Conservation (phyloP, 2,797 vertebrate species). For the Enteromius argenteus region DNA sequence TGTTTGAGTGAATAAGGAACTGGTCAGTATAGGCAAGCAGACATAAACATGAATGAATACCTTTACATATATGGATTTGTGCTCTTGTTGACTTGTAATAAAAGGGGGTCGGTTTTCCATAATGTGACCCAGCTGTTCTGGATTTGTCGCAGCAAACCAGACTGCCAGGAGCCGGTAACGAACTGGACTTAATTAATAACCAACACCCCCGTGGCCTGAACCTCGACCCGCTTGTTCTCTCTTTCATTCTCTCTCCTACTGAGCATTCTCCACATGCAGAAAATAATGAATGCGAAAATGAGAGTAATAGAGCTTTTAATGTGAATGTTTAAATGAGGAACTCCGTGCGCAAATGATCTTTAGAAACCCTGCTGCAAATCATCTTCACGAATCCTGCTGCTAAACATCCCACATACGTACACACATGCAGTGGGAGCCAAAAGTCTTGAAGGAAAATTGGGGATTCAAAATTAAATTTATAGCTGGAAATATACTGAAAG, state of each 20-base stretch:
- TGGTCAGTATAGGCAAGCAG: neutral
- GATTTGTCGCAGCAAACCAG: slow-evolving; percentile 56
- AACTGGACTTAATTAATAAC: slow-evolving; percentile 63
- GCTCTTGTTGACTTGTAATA: slow-evolving; percentile 49
- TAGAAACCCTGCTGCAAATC: slow-evolving; percentile 42
- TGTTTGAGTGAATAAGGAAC: neutral
- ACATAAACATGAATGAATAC: neutral
- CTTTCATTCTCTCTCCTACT: slow-evolving; percentile 44
- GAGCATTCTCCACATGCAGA: slow-evolving; percentile 42
- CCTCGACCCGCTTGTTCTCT: slow-evolving; percentile 41
- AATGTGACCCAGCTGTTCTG: slow-evolving; percentile 58
- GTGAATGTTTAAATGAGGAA: slow-evolving; percentile 45
- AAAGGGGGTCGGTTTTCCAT: slow-evolving; percentile 41
- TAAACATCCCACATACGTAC: neutral
- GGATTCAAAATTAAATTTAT: no score
- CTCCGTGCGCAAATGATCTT: slow-evolving; percentile 22
- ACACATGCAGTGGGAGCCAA: neutral
- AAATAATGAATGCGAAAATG: slow-evolving; percentile 52
- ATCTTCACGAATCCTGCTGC: slow-evolving; percentile 22
- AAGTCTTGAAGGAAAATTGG: neutral
- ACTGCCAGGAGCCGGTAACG: slow-evolving; percentile 61
- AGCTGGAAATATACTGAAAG: neutral
- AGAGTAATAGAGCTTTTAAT: slow-evolving; percentile 48
- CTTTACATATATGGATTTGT: slow-evolving; percentile 23
- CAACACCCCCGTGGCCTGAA: slow-evolving; percentile 54